Conservation (phyloP, 1,140 invertebrate genomes). For the Proales similis region DNA sequence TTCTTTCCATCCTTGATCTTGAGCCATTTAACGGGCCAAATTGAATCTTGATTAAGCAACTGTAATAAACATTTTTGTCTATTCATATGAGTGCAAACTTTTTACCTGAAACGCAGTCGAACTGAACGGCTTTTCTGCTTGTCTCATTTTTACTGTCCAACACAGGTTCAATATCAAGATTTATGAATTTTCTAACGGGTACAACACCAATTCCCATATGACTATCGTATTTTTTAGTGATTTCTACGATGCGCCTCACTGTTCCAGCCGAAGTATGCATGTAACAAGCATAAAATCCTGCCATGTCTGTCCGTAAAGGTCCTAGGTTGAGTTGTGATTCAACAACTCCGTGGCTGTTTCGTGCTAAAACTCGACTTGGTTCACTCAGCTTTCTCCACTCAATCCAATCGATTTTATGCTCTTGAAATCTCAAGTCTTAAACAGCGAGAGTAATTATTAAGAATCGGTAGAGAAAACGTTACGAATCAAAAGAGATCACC, state of each 20-base stretch:
- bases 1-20: slow-evolving; percentile 15
- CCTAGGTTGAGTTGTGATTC: slow-evolving; percentile 8
- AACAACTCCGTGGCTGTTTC: not conserved
- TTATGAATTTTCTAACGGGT: no score
- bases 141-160: no score
- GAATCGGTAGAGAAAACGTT: not conserved
- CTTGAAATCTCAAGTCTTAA: slow-evolving; percentile 13
- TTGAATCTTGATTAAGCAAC: slow-evolving; percentile 6
- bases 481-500: slow-evolving; percentile 4
- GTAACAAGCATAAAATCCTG: slow-evolving; percentile 6
- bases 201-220: not conserved
- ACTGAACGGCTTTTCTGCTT: no score
- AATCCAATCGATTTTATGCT: slow-evolving; percentile 2
- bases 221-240: slow-evolving; percentile 1
- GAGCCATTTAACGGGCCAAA: slow-evolving; percentile 32
- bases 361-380: not conserved
- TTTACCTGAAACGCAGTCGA: no score
- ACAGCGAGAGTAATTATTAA: not conserved
- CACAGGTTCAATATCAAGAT: no score
- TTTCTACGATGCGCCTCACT: slow-evolving; percentile 6
- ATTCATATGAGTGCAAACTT: no score
- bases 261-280: slow-evolving; percentile 2
- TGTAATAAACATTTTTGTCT: not conserved
- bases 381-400: slow-evolving; percentile 2
- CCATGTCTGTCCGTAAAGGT: not conserved